Evolutionary conservation across 1,140 invertebrate genomes (phyloP), one percentile per base, ranked within the genome.

Genomic region (Conopomorpha cramerella): DNA sequence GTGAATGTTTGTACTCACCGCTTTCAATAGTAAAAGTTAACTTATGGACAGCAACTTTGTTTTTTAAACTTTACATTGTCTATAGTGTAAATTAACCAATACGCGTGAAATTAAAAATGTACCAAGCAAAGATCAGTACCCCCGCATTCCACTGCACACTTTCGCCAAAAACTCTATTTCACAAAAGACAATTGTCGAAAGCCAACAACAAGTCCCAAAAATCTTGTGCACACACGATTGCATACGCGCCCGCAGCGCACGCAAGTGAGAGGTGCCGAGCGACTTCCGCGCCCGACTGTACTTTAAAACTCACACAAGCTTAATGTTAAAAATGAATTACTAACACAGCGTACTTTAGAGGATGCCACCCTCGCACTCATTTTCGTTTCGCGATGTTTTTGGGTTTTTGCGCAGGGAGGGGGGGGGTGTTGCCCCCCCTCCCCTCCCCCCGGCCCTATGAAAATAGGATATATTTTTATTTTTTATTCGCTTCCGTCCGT

Each of bases 261-360:
- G 23, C 23, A 6, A n/a, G n/a, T 25, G 23, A 25, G 23, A 25
- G 23, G 6, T 6, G 6, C 6, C 6, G n/a, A n/a, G 23, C 6
- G 23, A 25, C 6, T 23, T 10, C 19, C 19, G 19, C 19, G 19
- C 38, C 47, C 49, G 58, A 72, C 58, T 76, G 71, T 76, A 76
- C 65, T 74, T 74, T 74, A 71, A 74, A 70, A 74, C 70, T 42
- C 71, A 76, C 71, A 76, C 71, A 72, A 47, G 55, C 58, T 59
- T 71, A 76, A 68, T 65, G 71, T 76, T 76, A 76, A 76, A 76
- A 76, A 76, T 76, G 71, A 76, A 76, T 76, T 76, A 76, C 71
- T 58, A 71, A 68, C 70, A 72, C 62, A 72, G 50, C n/a, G n/a
- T n/a, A n/a, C n/a, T n/a, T n/a, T n/a, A n/a, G 43, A 45, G 44